Evolutionary conservation across 2,113 vertebrate genomes (phyloP).

Genomic region (Pseudorectes ferrugineus): DNA sequence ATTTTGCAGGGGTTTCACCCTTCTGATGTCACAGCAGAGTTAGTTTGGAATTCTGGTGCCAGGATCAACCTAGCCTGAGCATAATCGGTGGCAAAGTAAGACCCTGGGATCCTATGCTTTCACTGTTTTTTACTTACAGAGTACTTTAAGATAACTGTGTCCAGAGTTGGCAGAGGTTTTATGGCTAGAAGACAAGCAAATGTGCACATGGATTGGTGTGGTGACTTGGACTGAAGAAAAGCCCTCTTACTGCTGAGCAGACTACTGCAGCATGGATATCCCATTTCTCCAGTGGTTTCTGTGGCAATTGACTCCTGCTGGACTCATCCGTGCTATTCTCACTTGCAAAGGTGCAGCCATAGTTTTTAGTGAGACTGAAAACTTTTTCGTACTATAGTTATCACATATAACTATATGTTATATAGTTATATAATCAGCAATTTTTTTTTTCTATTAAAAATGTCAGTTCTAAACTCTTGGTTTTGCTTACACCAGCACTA

Average conservation of each 20-base stretch:
- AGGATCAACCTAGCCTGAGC: not conserved
- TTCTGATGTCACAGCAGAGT: not conserved
- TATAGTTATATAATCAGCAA: not conserved
- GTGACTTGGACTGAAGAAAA: not conserved
- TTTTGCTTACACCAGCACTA: not conserved
- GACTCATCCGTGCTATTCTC: not conserved
- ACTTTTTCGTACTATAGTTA: not conserved
- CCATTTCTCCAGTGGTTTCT: not conserved
- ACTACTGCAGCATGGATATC: not conserved
- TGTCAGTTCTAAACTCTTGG: not conserved
- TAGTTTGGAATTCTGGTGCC: not conserved
- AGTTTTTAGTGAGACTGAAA: not conserved
- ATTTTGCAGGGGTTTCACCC: not conserved
- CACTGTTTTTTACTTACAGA: not conserved
- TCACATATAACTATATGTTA: not conserved
- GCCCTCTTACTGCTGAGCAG: not conserved
- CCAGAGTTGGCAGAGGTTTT: not conserved
- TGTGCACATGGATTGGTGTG: accelerated
- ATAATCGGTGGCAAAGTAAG: not conserved
- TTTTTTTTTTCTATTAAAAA: not conserved
- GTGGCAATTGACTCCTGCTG: not conserved
- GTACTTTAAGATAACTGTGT: not conserved
- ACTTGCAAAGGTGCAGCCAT: not conserved
- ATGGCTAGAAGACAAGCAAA: not conserved
- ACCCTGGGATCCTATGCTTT: not conserved